Evolutionary conservation across 2,113 vertebrate genomes (phyloP).

Genomic region (Rattus norvegicus): DNA sequence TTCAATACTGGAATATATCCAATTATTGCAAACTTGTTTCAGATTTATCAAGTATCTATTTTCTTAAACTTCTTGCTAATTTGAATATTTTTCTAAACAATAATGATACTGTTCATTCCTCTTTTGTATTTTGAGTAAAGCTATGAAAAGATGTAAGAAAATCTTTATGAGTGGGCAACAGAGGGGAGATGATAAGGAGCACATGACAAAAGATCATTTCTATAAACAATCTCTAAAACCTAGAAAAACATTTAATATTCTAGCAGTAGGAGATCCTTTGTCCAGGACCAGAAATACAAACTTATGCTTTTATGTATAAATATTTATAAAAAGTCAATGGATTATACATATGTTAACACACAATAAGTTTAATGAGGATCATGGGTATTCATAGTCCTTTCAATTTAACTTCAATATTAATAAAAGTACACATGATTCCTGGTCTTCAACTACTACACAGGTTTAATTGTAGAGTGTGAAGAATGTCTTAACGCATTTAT

Average conservation of each 20-base stretch:
- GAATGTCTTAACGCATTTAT: neutral
- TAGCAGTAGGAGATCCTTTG: neutral
- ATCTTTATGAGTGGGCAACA: neutral
- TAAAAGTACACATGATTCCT: neutral
- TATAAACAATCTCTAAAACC: neutral
- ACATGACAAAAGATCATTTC: neutral
- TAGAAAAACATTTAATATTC: neutral
- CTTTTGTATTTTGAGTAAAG: neutral
- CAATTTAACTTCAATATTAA: neutral
- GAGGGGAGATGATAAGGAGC: neutral
- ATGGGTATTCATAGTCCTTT: neutral
- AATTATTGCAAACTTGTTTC: neutral
- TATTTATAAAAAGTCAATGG: neutral
- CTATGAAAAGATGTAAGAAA: neutral
- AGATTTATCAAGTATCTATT: neutral
- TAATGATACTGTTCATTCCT: neutral
- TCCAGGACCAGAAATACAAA: neutral
- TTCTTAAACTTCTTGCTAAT: neutral
- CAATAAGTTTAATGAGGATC: neutral
- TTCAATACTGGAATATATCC: neutral
- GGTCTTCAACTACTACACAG: neutral
- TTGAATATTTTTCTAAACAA: neutral
- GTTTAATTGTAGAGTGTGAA: neutral
- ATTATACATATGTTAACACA: neutral
- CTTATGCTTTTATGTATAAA: neutral